Base-by-base conservation (phyloP, 2,113 vertebrate genomes). In the Passer montanus region DNA sequence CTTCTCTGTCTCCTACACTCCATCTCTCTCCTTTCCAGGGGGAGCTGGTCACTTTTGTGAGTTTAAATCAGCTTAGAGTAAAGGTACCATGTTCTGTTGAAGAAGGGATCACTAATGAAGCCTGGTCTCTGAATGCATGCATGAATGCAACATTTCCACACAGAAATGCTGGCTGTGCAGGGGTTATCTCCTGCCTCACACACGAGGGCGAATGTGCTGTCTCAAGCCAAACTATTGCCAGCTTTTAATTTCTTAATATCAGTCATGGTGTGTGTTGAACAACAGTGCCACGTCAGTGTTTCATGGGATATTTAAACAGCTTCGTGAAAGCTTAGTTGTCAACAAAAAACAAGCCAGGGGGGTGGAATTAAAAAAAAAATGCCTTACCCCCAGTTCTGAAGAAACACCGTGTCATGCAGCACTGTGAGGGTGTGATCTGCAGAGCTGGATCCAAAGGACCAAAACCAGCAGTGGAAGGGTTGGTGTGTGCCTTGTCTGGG, bases 101-200 rank as follows among this genome's bases (percentile, higher is more conserved):
- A 60, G 28, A 70, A 59, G 19, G 14, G 26, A 43, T 19, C 22
- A 20, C 26, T 52, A 16, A 64, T 5, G 55, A 68, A 24, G 35
- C 1, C 0, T 59, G 64, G 8, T 63, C 33, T 84, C 50, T 2
- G 1, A n/a, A n/a, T n/a, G n/a, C n/a, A n/a, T n/a, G n/a, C n/a
- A 80, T 47, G 76, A 73, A 75, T 31, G 21, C 60, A 47, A 13
- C 15, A 35, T 72, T 67, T 50, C 47, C n/a, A n/a, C 33, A 24
- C 19, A 78, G 19, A 27, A 78, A 18, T 44, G 10, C 11, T 62
- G 49, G 15, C 19, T 46, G 10, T 24, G 22, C 13, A 81, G 24
- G n/a, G 26, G 8, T 53, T 88, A 24, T 74, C 55, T 77, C 46
- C 41, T 30, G 7, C 20, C 35, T 31, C 56, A 68, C n/a, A 81